Evolutionary conservation across 2,113 vertebrate genomes (phyloP).

Genomic region (Lasiurus cinereus): DNA sequence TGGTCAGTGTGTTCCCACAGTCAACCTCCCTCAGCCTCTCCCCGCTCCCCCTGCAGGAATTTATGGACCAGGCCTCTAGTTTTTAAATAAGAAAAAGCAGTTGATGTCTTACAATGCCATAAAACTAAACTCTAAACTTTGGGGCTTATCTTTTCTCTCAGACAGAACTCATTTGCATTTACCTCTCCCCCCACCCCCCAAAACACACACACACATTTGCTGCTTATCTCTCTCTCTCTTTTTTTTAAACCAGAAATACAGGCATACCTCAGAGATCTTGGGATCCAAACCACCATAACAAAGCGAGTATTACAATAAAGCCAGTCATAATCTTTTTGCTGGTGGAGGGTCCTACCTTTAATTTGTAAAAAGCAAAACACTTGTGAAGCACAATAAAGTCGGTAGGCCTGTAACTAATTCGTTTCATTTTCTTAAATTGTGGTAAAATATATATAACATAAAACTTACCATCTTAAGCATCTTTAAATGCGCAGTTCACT

Average conservation of each 20-base stretch:
- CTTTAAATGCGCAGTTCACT: conserved; percentile 8
- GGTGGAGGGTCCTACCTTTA: not conserved
- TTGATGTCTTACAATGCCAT: not conserved
- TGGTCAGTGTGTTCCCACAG: no score
- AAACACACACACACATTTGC: not conserved
- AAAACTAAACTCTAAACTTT: not conserved
- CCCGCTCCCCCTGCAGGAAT: no score
- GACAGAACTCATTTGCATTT: conserved; percentile 4
- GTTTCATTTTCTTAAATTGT: conserved; percentile 16
- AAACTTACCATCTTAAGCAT: not conserved
- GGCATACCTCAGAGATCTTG: not conserved
- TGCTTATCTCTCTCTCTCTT: not conserved
- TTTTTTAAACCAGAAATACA: not conserved
- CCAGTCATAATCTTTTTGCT: not conserved
- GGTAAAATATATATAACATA: conserved; percentile 13
- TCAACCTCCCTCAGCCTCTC: no score
- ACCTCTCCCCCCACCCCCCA: not conserved
- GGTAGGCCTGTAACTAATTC: not conserved
- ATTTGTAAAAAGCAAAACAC: not conserved
- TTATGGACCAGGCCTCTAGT: no score
- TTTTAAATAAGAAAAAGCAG: not conserved
- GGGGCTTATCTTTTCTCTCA: conserved; percentile 22
- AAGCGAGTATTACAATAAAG: not conserved
- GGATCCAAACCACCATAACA: not conserved
- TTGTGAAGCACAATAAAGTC: not conserved